These are phyloP conservation scores for Caenorhabditis parvicauda DNA, from an alignment of 2,888 invertebrate genomes.

Conservation along the genomic window DNA sequence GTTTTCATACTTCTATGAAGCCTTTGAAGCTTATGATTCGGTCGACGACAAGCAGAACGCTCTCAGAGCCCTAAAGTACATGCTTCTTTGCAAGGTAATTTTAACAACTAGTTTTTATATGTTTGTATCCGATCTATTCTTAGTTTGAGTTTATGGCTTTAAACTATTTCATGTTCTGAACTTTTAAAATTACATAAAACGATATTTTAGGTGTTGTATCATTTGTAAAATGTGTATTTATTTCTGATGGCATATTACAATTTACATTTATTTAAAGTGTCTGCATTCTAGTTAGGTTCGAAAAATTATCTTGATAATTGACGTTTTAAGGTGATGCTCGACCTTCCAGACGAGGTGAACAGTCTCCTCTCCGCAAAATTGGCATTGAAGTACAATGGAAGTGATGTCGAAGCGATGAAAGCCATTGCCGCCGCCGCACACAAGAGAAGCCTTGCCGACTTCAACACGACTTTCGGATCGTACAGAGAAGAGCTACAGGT, in stretches of 20 bases:
- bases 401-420: constrained; percentile 94
- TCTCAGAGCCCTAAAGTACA: constrained; percentile 92
- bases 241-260: too few relatives aligned
- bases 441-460: constrained; percentile 92
- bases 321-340: constrained; percentile 54
- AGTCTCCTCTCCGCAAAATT: constrained; percentile 84
- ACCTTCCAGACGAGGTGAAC: constrained; percentile 55
- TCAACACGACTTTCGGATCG: constrained; percentile 72
- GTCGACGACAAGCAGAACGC: constrained; percentile 84
- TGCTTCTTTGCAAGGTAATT: constrained; percentile 96
- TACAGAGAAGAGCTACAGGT: constrained; percentile 47
- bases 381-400: constrained; percentile 86
- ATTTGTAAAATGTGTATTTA: background rate
- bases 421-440: constrained; percentile 93
- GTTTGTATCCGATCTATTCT: background rate
- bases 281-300: too few relatives aligned
- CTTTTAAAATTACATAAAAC: background rate
- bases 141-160: too few relatives aligned
- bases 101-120: too few relatives aligned
- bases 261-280: too few relatives aligned
- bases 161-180: background rate
- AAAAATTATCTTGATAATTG: too few relatives aligned
- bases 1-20: constrained; percentile 98
- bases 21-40: constrained; percentile 91
- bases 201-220: background rate